Evolutionary conservation across 2,888 invertebrate genomes (phyloP).

Genomic region (Sarcophaga rosellei): DNA sequence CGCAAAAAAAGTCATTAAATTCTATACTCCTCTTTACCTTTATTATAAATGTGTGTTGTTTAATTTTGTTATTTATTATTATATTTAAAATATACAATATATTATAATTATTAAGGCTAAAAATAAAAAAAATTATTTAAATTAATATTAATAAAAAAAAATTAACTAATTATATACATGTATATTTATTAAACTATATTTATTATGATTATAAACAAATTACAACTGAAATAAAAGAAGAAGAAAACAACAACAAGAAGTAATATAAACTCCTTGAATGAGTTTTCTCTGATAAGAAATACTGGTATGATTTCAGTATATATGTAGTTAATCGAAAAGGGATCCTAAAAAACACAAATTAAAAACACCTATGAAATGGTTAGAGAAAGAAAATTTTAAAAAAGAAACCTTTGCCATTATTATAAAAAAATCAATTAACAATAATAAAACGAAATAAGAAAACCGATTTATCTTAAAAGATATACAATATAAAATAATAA

Average conservation of each 20-base stretch:
- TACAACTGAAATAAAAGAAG: slow-evolving; percentile 45
- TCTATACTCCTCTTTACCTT: slow-evolving; percentile 71
- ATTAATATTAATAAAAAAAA: slow-evolving; percentile 46
- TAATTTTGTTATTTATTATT: slow-evolving; percentile 77
- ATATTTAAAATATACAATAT: slow-evolving; percentile 67
- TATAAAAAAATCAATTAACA: slow-evolving; percentile 26
- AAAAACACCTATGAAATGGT: slow-evolving; percentile 60
- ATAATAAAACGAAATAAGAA: slow-evolving; percentile 37
- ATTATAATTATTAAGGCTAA: slow-evolving; percentile 62
- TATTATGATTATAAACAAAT: slow-evolving; percentile 44
- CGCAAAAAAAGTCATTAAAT: slow-evolving; percentile 69
- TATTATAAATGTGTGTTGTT: slow-evolving; percentile 76
- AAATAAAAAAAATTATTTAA: slow-evolving; percentile 33
- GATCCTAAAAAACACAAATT: slow-evolving; percentile 15
- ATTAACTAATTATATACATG: slow-evolving; percentile 65
- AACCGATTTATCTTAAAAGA: slow-evolving; percentile 63
- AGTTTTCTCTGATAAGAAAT: slow-evolving; percentile 30
- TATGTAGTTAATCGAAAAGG: slow-evolving; percentile 30
- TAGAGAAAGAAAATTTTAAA: slow-evolving; percentile 7
- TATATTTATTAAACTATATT: slow-evolving; percentile 67
- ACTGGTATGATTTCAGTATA: slow-evolving; percentile 43
- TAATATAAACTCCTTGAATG: slow-evolving; percentile 31
- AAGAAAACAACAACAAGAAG: slow-evolving; percentile 26
- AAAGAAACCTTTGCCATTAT: slow-evolving; percentile 4
- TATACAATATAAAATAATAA: slow-evolving; percentile 68